Evolutionary conservation across 1,140 invertebrate species (phyloP), one percentile per base, ranked within the genome.

Genomic region (Dinothrombium tinctorium): DNA sequence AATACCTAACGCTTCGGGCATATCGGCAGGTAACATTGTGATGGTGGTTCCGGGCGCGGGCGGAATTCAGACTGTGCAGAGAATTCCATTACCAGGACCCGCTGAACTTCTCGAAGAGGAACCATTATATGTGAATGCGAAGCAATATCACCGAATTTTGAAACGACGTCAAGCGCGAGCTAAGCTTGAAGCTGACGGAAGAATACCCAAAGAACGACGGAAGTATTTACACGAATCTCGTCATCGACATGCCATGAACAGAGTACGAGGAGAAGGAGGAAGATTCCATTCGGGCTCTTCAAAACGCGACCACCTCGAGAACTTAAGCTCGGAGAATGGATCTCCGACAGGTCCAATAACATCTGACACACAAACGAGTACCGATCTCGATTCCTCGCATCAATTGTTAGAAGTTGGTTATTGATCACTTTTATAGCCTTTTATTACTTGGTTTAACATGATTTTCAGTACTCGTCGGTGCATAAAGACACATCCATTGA

Each of bases 211-310:
- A 60, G 80, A 89, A 57, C 67, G 90, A 61, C 77, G 80, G 76
- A 96, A 95, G 83, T 98, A 96, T 57, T 65, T 96, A n/a, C 90
- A 98, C 52, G 90, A 96, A 63, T 96, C 89, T 8, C 64, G 92
- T 42, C 92, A 98, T 63, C 66, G 78, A 50, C 92, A 98, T 56
- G 92, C 92, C 0, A 86, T 96, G 80, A 98, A 96, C 58, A 68
- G 92, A 54, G 77, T 87, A 51, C 65, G 92, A 42, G 90, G 90
- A 5, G 84, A 90, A 63, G 92, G 90, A 36, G 92, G 92, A 1
- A 66, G 90, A 42, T 98, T 98, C 53, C 78, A 86, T 57, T 80
- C 81, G 1, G 50, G 50, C 9, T 44, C 47, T n/a, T 17, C 29
- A 6, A 47, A 41, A 37, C 28, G 40, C 20, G 47, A 49, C 19